phyloP scores from a whole-genome alignment of 2,797 vertebrate species.

The Podargus strigoides region DNA sequence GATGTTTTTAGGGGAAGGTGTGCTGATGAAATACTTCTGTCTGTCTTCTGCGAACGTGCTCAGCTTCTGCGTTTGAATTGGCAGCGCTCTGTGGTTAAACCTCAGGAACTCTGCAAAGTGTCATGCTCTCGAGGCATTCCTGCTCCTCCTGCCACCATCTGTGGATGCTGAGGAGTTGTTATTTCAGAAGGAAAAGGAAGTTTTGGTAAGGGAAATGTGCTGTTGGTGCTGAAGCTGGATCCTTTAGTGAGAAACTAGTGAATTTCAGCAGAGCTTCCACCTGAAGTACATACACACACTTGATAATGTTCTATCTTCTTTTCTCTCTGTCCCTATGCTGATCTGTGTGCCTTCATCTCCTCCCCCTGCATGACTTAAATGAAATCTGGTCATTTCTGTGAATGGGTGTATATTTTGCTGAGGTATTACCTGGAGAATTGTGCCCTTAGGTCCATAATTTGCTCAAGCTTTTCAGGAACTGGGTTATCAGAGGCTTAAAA shows the following conservation, averaged over 20 bases:
- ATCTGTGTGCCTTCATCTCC: not conserved
- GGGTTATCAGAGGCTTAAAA: not conserved
- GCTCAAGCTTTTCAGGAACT: not conserved
- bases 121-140: fast-evolving
- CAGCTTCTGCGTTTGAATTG: not conserved
- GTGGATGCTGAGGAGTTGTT: not conserved
- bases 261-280: not conserved
- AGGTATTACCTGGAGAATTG: not conserved
- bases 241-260: not conserved
- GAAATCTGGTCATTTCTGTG: fast-evolving
- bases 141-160: fast-evolving
- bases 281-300: fast-evolving
- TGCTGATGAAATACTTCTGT: not conserved
- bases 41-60: not conserved
- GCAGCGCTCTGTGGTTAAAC: not conserved
- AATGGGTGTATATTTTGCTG: fast-evolving
- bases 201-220: fast-evolving
- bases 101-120: no score
- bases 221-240: not conserved
- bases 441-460: not conserved
- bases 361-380: not conserved
- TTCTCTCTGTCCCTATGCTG: no score
- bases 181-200: not conserved
- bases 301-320: not conserved
- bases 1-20: not conserved